Percentiles rank a stretch among this genome's conserved stretches.
These are phyloP conservation scores for Rhabdomys pumilio DNA, from an alignment of 2,797 vertebrate genomes.

Conservation along the genomic window DNA sequence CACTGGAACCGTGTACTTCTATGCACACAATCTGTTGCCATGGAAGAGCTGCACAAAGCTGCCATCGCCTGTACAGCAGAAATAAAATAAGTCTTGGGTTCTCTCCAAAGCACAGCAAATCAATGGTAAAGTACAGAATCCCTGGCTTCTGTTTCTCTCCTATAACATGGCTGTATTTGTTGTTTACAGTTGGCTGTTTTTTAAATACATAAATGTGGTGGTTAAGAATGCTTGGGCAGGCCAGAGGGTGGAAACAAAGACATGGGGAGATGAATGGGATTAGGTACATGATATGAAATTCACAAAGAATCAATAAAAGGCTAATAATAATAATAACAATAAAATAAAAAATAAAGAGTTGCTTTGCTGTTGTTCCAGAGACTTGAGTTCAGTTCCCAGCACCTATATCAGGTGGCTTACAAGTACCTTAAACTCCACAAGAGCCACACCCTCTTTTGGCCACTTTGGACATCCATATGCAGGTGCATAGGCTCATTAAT, in stretches of 20 bases:
- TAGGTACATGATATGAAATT: neutral
- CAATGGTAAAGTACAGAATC: neutral
- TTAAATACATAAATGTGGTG: neutral
- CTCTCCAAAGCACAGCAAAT: conserved; percentile 25
- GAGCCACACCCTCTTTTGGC: neutral
- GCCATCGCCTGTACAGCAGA: neutral
- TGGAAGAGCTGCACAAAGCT: neutral
- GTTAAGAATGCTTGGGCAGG: neutral
- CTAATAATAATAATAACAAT: neutral
- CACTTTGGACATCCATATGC: no score
- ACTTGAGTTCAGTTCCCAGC: neutral
- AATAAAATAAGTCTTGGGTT: conserved; percentile 18
- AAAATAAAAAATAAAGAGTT: neutral
- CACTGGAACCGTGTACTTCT: neutral
- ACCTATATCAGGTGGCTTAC: neutral
- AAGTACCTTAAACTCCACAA: neutral
- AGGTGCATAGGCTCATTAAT: neutral
- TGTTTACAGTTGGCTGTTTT: neutral
- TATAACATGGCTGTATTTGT: neutral
- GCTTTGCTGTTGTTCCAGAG: neutral
- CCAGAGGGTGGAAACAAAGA: neutral
- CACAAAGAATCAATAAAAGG: neutral
- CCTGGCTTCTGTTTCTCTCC: neutral
- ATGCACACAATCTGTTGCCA: conserved; percentile 21
- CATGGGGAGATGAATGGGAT: neutral